These are phyloP conservation scores for Ctenochaetus hawaiiensis DNA, from an alignment of 2,797 vertebrate species.

Conservation along the genomic window DNA sequence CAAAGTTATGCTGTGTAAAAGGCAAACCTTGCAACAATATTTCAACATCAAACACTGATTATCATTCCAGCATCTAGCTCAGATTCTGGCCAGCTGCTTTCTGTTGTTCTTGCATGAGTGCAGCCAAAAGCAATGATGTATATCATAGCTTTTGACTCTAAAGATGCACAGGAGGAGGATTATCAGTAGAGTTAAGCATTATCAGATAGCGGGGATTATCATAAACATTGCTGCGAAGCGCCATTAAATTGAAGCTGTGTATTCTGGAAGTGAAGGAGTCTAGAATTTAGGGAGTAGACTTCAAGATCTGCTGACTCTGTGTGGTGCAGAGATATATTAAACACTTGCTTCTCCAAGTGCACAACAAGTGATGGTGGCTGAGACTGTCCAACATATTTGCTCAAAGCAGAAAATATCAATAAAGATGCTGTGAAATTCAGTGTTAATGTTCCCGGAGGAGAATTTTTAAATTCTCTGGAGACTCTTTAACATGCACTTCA, in stretches of 20 bases:
- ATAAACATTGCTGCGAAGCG: not conserved
- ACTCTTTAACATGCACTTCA: not conserved
- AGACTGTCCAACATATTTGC: not conserved
- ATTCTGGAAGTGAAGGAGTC: no score
- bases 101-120: not conserved
- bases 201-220: no score
- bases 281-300: no score
- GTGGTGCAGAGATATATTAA: not conserved
- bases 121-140: not conserved
- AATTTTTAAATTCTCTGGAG: not conserved
- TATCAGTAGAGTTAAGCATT: not conserved
- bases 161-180: not conserved
- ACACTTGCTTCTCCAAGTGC: not conserved
- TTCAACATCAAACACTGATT: not conserved
- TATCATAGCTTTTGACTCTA: not conserved
- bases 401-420: not conserved
- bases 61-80: not conserved
- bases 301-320: no score
- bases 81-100: conserved; percentile 11
- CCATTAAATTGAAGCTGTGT: not conserved
- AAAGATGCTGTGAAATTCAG: conserved; percentile 5
- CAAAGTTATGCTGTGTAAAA: not conserved
- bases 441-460: not conserved
- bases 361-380: not conserved
- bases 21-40: not conserved